Base-by-base conservation (phyloP, 2,113 vertebrate genomes). In the Fulmarus glacialis region DNA sequence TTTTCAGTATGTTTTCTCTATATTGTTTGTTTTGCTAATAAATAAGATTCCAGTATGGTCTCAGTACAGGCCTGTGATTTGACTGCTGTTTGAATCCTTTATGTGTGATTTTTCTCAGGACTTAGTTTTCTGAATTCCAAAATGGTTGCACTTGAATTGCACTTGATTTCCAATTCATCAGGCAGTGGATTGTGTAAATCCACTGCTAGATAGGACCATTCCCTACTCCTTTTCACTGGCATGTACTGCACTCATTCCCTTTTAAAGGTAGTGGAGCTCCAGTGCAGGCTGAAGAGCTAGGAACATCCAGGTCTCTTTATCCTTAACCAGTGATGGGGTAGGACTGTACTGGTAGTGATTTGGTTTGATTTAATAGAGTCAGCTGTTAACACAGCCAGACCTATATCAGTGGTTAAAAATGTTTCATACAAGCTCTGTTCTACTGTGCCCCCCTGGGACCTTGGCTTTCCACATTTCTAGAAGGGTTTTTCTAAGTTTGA, bases 121-220 rank as follows among this genome's bases (percentile, higher is more conserved):
- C 3, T 40, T 67, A 20, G 13, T 73, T 82, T 75, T 75, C 82
- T 87, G 72, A 82, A 67, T 85, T 82, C 47, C n/a, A 30, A 40
- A 81, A 78, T 17, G 17, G 20, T 81, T 87, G 21, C 50, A 43
- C 63, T 90, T 95, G 67, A 89, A 83, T 83, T 58, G 40, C 30
- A 58, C 26, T 74, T 94, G 84, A 79, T 93, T 96, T 96, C 79
- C 68, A 56, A 12, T 59, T 83, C 62, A 89, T 64, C 56, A 90
- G 63, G 75, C 30, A 84, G 53, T 58, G 53, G 18, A 48, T 50
- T 83, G 17, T 86, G 47, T 55, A 90, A 79, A 74, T 40, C 15
- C 43, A 68, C 36, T 74, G 50, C 68, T 89, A 78, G 91, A 70
- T 50, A 47, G 48, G 79, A 66, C 38, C 24, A 19, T 80, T 88